Base-by-base conservation (phyloP, 2,797 vertebrate species). In the Brachyalestes nurse region DNA sequence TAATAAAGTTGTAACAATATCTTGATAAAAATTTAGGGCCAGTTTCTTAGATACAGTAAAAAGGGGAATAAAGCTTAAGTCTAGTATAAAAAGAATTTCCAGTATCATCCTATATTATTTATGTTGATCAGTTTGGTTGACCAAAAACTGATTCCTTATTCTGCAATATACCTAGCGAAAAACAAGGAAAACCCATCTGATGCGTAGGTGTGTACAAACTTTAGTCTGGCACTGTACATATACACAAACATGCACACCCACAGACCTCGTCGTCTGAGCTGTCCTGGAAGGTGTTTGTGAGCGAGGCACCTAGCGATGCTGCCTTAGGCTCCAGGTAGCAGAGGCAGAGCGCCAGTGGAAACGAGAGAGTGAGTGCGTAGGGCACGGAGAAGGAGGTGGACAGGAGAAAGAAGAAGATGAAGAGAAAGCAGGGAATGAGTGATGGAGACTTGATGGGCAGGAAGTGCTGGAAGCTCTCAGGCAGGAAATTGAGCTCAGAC, bases 261-360 rank as follows among this genome's bases (percentile, higher is more conserved):
- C 95, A 95, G 93, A 96, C 97, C 96, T 99, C 97, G 95, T 99
- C 97, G 92, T 99, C 97, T 95, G 98, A 99, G 96, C 97, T 99
- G 97, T 99, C 97, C 97, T 96, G 96, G 95, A 96, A 97, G 95
- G 96, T 96, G 95, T 97, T 96, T 94, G 96, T 95, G 95, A 99
- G 96, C 92, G 95, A 97, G 92, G 97, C 96, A 90, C 95, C 97
- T 95, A 99, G 96, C 92, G 97, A 97, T 88, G 97, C 95, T 81
- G 97, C 97, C 95, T 97, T 98, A 95, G 98, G 98, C 96, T 99
- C 98, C 97, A 99, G 97, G 95, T 97, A 99, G 96, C 98, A 99
- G 95, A 99, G 97, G 92, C 98, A 98, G 95, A 99, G 92, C 90
- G 98, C 98, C 96, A 99, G 94, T 87, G 98, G 98, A 91, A 99